Evolutionary conservation across 2,888 invertebrate genomes (phyloP).

Genomic region (Chydorus sphaericus): DNA sequence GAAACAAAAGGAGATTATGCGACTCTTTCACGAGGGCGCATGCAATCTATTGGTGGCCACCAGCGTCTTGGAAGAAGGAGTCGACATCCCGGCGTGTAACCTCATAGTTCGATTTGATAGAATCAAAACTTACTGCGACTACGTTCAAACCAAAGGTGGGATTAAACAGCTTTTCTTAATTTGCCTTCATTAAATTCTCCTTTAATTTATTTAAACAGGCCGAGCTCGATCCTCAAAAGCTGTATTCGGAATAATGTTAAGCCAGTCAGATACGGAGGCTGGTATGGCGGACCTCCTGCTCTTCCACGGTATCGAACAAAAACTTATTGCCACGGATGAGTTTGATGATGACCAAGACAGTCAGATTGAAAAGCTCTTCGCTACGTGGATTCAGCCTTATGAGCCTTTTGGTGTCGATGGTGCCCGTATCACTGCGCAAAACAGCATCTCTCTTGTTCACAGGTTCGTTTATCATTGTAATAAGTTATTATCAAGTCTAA

Average conservation of each 20-base stretch:
- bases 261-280: conserved; percentile 27
- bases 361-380: neutral
- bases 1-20: conserved; percentile 69
- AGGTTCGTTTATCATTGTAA: neutral
- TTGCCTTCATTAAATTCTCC: conserved; percentile 36
- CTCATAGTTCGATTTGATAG: conserved; percentile 72
- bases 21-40: conserved; percentile 70
- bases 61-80: conserved; percentile 78
- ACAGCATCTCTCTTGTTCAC: neutral
- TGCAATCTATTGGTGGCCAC: conserved; percentile 82
- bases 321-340: neutral
- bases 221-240: conserved; percentile 2
- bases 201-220: neutral
- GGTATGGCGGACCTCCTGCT: conserved; percentile 52
- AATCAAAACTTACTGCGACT: conserved; percentile 46
- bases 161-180: conserved; percentile 57
- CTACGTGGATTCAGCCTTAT: neutral
- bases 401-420: neutral
- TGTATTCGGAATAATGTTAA: conserved; percentile 21
- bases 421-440: neutral
- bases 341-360: neutral
- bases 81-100: conserved; percentile 88
- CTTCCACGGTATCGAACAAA: conserved; percentile 61
- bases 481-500: neutral
- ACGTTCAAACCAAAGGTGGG: conserved; percentile 73